Conservation (phyloP, 2,888 invertebrate genomes). For the Venusia cambrica region DNA sequence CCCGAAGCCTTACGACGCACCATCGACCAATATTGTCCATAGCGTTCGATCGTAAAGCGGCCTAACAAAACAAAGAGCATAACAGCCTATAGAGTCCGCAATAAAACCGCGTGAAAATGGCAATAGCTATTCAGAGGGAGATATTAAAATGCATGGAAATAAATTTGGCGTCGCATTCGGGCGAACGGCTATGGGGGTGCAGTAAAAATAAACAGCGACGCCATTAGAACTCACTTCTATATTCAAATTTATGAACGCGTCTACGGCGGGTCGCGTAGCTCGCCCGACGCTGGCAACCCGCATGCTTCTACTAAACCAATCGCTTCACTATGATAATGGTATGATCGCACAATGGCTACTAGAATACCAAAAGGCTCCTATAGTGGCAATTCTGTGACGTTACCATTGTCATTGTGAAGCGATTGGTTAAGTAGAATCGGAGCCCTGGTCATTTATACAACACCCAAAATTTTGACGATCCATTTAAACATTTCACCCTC, state of each 20-base stretch:
- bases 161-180: conserved; percentile 83
- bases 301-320: too few species aligned
- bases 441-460: conserved; percentile 57
- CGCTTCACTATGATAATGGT: too few species aligned
- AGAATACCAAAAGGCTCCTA: too few species aligned
- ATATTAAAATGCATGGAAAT: conserved; percentile 82
- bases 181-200: conserved; percentile 75
- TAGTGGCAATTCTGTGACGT: too few species aligned
- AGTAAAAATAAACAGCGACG: conserved; percentile 82
- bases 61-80: conserved; percentile 64
- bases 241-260: conserved; percentile 80
- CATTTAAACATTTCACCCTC: conserved; percentile 70
- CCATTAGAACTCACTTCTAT: conserved; percentile 83
- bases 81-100: conserved; percentile 63
- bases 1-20: conserved; percentile 62
- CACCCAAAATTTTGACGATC: conserved; percentile 66
- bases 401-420: too few species aligned
- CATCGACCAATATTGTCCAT: conserved; percentile 64
- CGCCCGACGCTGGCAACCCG: too few species aligned
- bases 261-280: conserved; percentile 45
- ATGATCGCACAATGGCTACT: too few species aligned
- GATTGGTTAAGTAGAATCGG: too few species aligned
- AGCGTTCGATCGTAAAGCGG: conserved; percentile 61
- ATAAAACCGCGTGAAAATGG: conserved; percentile 79
- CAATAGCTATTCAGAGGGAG: conserved; percentile 80